Base-by-base conservation (phyloP, 2,888 invertebrate species). In the Seira musarum region DNA sequence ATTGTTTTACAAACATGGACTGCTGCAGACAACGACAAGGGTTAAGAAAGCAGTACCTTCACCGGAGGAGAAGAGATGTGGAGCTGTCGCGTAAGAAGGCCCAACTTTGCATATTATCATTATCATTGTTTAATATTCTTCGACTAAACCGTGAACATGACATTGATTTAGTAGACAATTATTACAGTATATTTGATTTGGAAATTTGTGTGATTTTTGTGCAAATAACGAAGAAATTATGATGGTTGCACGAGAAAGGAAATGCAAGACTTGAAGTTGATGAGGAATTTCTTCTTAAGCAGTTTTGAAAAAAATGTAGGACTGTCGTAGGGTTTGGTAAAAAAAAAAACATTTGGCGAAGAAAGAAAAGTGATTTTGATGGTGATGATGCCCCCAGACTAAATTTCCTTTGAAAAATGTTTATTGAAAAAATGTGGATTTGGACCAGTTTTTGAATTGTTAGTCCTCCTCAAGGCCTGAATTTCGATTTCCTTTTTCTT, bases 401-500 rank as follows among this genome's bases (percentile, higher is more conserved):
- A 53, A 53, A 53, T 53, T 30, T n/a, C n/a, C 40, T 40, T 53
- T 53, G 30, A 53, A 53, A 13, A 53, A 53, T 53, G 6, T 53
- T 53, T 53, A 53, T 53, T 53, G 30, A 53, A 49, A 67, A 67
- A 65, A 35, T 65, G 65, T 40, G 35, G 25, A 65, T 25, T 35
- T 74, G 74, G 74, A 74, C 74, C 61, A 74, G 74, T 74, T 74
- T 67, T 19, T 30, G 53, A 53, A 17, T 73, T 65, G 65, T 24
- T 40, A 74, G n/a, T 15, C 19, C 19, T 65, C 65, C 67, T 64
- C 64, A 69, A 70, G 76, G 76, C 76, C 76, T 69, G 76, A 65
- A 69, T 76, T 65, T 76, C 69, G 64, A 76, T 76, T 76, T 76
- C 76, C 64, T 76, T 76, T 76, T 69, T 57, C 13, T 66, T 30